Evolutionary conservation across 2,888 invertebrate species (phyloP).

Genomic region (Agriotes lineatus): DNA sequence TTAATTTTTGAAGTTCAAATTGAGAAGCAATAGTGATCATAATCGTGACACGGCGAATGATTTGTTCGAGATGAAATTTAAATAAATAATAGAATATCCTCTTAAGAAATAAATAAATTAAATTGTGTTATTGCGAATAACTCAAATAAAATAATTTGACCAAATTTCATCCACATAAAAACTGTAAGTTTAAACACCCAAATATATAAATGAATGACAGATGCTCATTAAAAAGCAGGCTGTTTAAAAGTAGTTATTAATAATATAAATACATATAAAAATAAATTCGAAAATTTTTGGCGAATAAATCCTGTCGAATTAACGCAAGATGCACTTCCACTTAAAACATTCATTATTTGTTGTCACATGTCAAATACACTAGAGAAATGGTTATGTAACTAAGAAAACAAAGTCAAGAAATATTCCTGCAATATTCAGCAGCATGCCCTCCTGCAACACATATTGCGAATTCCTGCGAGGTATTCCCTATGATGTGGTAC

Average conservation of each 20-base stretch:
- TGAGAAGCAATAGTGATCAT: too few relatives aligned
- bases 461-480: neutral
- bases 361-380: neutral
- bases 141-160: neutral
- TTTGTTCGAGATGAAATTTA: too few relatives aligned
- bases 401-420: constrained; percentile 15
- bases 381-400: constrained; percentile 9
- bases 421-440: constrained; percentile 16
- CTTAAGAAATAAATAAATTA: too few relatives aligned
- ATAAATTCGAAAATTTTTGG: neutral
- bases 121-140: too few relatives aligned
- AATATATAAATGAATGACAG: neutral
- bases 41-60: too few relatives aligned
- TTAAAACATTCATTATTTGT: constrained; percentile 7
- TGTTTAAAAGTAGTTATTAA: neutral
- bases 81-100: too few relatives aligned
- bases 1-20: too few relatives aligned
- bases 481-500: neutral
- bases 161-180: neutral
- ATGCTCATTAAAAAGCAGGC: neutral
- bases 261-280: neutral
- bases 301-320: neutral
- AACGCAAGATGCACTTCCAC: constrained; percentile 15
- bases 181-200: neutral
- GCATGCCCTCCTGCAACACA: neutral